A percentile compares a stretch with the other conserved stretches of the same genome.
Evolutionary conservation across 2,888 invertebrate species (phyloP).

Genomic region (Cryptocheilus praepositus): DNA sequence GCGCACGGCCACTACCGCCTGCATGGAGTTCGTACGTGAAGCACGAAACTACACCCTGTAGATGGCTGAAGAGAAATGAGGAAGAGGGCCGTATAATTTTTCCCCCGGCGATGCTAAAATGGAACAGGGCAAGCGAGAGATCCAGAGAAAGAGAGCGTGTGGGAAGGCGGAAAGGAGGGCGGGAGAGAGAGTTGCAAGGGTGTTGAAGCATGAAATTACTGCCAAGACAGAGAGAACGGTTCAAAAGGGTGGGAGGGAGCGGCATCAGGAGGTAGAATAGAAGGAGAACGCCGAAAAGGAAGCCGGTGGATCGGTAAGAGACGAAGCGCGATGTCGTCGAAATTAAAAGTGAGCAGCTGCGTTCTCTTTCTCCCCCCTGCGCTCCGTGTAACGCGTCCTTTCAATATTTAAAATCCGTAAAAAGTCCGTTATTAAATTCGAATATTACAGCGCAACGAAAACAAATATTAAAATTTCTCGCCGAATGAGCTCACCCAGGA

Average conservation of each 20-base stretch:
- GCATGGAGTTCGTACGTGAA: too few species aligned
- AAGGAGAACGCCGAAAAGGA: conserved; percentile 12
- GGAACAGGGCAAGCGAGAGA: conserved; percentile 21
- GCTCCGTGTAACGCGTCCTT: conserved; percentile 23
- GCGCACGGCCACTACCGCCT: too few species aligned
- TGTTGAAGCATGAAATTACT: conserved; percentile 13
- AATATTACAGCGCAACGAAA: conserved; percentile 45
- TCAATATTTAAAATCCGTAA: conserved; percentile 56
- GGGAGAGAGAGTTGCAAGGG: conserved; percentile 15
- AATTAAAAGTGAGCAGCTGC: conserved; percentile 58
- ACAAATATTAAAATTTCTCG: conserved; percentile 53
- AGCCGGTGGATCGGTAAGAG: conserved; percentile 7
- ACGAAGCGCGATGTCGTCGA: conserved; percentile 32
- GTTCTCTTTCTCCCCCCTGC: conserved; percentile 21
- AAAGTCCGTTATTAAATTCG: conserved; percentile 59
- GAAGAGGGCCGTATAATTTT: conserved; percentile 43
- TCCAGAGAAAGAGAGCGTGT: conserved; percentile 12
- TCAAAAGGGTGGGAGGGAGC: background rate
- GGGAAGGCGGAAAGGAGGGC: background rate
- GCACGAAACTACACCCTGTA: conserved; percentile 18
- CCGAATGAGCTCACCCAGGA: background rate
- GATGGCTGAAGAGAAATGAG: conserved; percentile 24
- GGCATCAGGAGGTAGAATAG: background rate
- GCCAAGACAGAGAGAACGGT: conserved; percentile 18
- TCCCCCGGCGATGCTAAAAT: conserved; percentile 44